These are phyloP conservation scores for Habropoda laboriosa DNA, from an alignment of 1,140 invertebrate species.

Conservation along the genomic window DNA sequence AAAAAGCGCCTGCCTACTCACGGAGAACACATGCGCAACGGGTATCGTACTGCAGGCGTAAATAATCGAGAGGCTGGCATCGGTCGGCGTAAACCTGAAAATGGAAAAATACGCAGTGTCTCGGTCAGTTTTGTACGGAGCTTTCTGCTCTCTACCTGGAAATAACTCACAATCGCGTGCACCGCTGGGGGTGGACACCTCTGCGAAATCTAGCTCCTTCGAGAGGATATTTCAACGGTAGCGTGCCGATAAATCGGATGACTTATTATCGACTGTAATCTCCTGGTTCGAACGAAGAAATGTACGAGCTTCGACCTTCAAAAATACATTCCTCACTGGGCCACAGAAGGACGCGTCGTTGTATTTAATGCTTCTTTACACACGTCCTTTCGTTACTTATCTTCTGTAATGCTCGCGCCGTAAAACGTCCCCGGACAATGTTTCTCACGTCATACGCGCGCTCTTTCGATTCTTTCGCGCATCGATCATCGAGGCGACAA, in stretches of 20 bases:
- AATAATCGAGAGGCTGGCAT: constrained; percentile 71
- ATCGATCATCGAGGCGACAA: not conserved
- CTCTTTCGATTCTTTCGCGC: not conserved
- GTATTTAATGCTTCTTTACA: not conserved
- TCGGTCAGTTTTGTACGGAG: constrained; percentile 59
- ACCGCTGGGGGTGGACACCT: not conserved
- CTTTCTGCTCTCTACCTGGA: constrained; percentile 55
- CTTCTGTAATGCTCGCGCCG: not conserved
- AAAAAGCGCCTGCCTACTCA: no score
- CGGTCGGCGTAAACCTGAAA: constrained; percentile 63
- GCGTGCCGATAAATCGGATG: constrained; percentile 60
- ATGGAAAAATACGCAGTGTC: constrained; percentile 66
- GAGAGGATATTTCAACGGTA: constrained; percentile 52
- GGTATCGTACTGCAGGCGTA: not conserved
- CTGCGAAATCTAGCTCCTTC: constrained; percentile 48
- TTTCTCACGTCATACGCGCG: no score
- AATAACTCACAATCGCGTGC: constrained; percentile 68
- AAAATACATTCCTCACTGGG: constrained; percentile 21
- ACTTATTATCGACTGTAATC: constrained; percentile 62
- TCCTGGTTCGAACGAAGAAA: constrained; percentile 51
- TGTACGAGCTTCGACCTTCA: constrained; percentile 40
- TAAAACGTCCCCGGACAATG: not conserved
- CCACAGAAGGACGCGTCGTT: not conserved
- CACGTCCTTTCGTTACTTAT: not conserved
- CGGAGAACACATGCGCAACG: no score